These are phyloP conservation scores for Neolamprologus cancellatus DNA, from an alignment of 2,113 vertebrate genomes.

Conservation along the genomic window DNA sequence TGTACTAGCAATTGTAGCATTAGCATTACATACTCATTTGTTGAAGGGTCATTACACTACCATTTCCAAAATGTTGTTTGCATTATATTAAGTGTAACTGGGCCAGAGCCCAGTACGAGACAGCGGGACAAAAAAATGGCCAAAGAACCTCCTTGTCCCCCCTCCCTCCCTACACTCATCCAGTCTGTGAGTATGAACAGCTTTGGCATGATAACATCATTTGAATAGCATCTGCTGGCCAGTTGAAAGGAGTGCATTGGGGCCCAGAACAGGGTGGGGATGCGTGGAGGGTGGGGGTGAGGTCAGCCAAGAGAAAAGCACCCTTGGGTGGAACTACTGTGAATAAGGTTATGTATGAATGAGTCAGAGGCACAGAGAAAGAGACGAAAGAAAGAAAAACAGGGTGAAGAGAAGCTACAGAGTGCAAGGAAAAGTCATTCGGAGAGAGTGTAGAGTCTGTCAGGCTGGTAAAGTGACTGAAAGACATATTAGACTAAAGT, in stretches of 20 bases:
- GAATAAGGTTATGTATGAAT: background rate
- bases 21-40: background rate
- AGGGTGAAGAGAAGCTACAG: background rate
- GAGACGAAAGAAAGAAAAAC: background rate
- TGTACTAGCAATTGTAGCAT: background rate
- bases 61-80: background rate
- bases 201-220: slow-evolving; percentile 25
- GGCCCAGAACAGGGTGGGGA: slow-evolving; percentile 33
- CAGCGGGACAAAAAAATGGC: background rate
- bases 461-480: background rate
- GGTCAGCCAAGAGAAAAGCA: slow-evolving; percentile 28
- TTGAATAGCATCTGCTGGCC: slow-evolving; percentile 55
- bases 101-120: background rate
- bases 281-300: slow-evolving; percentile 7
- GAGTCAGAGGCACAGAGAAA: background rate
- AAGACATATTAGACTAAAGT: background rate
- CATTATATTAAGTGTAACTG: background rate
- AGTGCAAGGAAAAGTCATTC: background rate
- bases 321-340: background rate
- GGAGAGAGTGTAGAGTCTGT: background rate
- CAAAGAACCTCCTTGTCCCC: slow-evolving; percentile 9
- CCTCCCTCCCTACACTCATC: slow-evolving; percentile 39
- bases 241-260: slow-evolving; percentile 34
- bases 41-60: background rate
- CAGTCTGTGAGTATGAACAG: slow-evolving; percentile 21